These are phyloP conservation scores for Sarotherodon lohbergeri DNA, from an alignment of 2,113 vertebrate genomes.

Conservation along the genomic window DNA sequence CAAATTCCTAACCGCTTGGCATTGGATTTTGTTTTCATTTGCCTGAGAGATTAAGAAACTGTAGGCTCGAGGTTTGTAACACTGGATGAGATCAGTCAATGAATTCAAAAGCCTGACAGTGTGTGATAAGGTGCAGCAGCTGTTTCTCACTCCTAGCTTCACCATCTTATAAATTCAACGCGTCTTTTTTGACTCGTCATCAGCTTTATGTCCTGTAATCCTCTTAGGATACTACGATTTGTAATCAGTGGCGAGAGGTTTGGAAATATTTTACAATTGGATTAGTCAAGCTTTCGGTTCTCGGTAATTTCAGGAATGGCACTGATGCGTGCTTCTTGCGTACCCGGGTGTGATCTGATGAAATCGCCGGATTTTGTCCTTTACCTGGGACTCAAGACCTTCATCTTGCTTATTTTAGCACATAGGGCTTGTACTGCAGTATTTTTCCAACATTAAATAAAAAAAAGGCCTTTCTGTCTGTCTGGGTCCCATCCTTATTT, in stretches of 20 bases:
- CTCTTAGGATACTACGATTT: background rate
- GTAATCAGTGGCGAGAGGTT: background rate
- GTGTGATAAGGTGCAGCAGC: slow-evolving; percentile 6
- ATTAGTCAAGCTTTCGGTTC: background rate
- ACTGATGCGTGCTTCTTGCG: background rate
- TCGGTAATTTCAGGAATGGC: background rate
- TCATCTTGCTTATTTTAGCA: background rate
- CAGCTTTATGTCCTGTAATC: background rate
- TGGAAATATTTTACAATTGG: background rate
- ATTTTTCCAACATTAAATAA: background rate
- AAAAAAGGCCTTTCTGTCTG: background rate
- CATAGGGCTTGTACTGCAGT: background rate
- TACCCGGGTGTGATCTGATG: background rate
- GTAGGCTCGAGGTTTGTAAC: background rate
- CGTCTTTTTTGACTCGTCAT: background rate
- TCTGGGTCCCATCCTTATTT: background rate
- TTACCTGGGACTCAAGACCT: background rate
- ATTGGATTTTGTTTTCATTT: background rate
- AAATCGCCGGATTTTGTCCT: background rate
- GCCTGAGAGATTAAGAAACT: background rate
- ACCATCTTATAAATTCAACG: background rate
- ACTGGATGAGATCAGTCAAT: background rate
- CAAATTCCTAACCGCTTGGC: background rate
- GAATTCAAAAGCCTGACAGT: background rate
- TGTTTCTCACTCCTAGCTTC: background rate